These are phyloP conservation scores for Lasioglossum albipes DNA, from an alignment of 1,140 invertebrate species.

Conservation along the genomic window DNA sequence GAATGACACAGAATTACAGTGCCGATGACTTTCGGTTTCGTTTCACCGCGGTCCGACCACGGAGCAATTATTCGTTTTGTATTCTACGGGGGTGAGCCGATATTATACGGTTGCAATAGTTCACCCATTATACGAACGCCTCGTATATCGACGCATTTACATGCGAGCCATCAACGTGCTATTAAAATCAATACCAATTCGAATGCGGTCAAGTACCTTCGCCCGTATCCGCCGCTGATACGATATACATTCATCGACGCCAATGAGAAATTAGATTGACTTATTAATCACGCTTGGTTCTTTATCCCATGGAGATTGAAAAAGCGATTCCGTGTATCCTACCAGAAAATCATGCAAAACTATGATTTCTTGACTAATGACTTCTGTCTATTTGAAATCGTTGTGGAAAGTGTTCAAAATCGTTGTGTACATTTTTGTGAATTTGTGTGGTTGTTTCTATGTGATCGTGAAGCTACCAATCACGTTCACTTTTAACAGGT, in stretches of 20 bases:
- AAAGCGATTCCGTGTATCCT: neutral
- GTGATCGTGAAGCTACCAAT: no score
- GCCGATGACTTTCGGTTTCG: neutral
- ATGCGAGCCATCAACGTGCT: conserved; percentile 19
- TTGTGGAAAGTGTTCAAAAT: no score
- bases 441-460: no score
- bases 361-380: no score
- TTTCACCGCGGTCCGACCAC: neutral
- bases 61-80: neutral
- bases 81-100: neutral
- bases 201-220: conserved; percentile 36
- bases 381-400: no score
- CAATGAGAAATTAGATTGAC: conserved; percentile 19
- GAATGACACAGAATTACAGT: neutral
- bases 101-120: neutral
- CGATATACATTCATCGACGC: neutral
- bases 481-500: no score
- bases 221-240: conserved; percentile 18
- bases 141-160: conserved; percentile 34
- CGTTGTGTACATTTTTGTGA: no score
- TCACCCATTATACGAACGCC: conserved; percentile 18
- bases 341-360: neutral
- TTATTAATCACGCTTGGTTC: conserved; percentile 9
- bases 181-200: conserved; percentile 49
- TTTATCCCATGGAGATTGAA: neutral